Conservation (phyloP, 2,113 vertebrate genomes). For the Stercorarius parasiticus region DNA sequence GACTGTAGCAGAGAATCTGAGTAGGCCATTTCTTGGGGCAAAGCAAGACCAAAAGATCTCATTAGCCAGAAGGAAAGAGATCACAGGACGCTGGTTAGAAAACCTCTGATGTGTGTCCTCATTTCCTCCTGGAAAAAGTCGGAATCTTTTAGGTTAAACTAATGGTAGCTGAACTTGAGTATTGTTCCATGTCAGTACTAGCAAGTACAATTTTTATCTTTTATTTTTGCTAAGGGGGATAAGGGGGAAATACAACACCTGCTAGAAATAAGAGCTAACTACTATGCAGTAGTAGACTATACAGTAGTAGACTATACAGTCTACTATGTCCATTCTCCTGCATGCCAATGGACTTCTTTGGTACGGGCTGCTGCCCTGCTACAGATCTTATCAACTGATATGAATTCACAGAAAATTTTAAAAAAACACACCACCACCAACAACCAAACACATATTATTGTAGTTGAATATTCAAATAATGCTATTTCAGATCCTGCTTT, state of each 20-base stretch:
- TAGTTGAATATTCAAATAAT: neutral
- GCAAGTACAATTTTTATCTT: neutral
- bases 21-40: neutral
- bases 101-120: rapidly evolving
- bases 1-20: neutral
- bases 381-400: neutral
- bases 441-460: neutral
- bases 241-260: neutral
- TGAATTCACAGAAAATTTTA: neutral
- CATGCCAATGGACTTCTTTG: neutral
- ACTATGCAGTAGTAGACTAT: too few relatives aligned
- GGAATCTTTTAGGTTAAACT: neutral
- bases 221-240: neutral
- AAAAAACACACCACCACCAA: rapidly evolving
- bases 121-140: neutral
- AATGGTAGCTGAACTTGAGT: neutral
- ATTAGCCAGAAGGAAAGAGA: neutral
- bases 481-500: neutral
- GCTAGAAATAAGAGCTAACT: neutral
- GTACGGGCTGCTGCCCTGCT: neutral
- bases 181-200: neutral
- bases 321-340: neutral
- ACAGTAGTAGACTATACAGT: too few relatives aligned
- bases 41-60: neutral
- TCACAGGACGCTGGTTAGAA: neutral